Evolutionary conservation across 2,888 invertebrate species (phyloP).

Genomic region (Sclerodermus sp.): DNA sequence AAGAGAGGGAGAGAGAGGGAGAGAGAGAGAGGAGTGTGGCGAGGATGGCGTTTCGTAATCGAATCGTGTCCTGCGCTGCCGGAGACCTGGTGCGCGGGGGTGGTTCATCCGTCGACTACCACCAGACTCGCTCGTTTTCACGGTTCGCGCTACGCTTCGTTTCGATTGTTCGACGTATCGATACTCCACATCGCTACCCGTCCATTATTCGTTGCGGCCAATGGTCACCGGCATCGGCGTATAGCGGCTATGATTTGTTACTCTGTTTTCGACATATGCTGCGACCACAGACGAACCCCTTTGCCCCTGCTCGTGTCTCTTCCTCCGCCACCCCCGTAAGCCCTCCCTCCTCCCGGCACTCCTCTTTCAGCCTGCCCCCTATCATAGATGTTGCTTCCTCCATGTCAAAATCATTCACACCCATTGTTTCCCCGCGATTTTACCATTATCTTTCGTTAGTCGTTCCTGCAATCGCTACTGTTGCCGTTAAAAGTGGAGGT

Average conservation of each 20-base stretch:
- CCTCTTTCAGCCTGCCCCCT: no score
- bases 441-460: no score
- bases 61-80: conserved; percentile 38
- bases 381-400: no score
- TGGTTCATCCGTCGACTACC: conserved; percentile 27
- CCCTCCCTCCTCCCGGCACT: no score
- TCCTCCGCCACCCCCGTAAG: not conserved
- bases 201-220: conserved; percentile 51
- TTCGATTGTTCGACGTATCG: conserved; percentile 49
- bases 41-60: conserved; percentile 41
- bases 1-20: conserved; percentile 1
- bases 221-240: conserved; percentile 34
- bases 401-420: conserved; percentile 6
- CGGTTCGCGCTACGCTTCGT: conserved; percentile 43
- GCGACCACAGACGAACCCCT: conserved; percentile 16
- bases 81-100: no score
- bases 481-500: no score
- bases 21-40: conserved; percentile 3
- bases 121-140: conserved; percentile 35
- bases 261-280: conserved; percentile 45
- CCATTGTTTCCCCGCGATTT: no score
- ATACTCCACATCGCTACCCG: conserved; percentile 45
- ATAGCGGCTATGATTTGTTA: conserved; percentile 46
- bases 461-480: no score
- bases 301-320: not conserved